Percentiles rank a stretch among this genome's conserved stretches.
These are phyloP conservation scores for Plagiodera versicolora DNA, from an alignment of 2,888 invertebrate species.

Conservation along the genomic window DNA sequence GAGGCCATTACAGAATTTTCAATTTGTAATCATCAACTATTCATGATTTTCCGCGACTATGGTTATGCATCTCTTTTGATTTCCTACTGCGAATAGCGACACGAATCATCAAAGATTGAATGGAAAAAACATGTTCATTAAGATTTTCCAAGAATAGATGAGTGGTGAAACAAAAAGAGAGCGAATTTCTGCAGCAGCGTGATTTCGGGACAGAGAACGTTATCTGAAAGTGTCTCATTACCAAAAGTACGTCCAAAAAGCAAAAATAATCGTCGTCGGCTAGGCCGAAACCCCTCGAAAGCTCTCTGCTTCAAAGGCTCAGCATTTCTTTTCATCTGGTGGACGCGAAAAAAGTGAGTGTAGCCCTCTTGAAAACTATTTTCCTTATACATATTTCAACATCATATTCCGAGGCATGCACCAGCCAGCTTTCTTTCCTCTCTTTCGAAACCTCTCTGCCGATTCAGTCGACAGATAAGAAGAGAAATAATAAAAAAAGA, in stretches of 20 bases:
- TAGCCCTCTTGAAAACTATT: slow-evolving; percentile 24
- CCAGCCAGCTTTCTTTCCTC: slow-evolving; percentile 7
- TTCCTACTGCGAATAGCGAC: no score
- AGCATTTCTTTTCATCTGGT: slow-evolving; percentile 22
- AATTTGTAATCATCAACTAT: no score
- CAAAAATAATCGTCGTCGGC: background rate
- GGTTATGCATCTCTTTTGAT: no score
- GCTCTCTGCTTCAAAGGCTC: slow-evolving; percentile 16
- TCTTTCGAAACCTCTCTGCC: slow-evolving; percentile 25
- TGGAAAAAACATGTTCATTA: background rate
- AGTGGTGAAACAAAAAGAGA: background rate
- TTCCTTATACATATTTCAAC: slow-evolving; percentile 29
- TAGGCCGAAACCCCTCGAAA: background rate
- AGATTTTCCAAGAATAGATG: background rate
- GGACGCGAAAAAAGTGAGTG: slow-evolving; percentile 21
- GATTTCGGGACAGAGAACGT: background rate
- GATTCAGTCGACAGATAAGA: slow-evolving; percentile 29
- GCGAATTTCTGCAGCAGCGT: background rate
- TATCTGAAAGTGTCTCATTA: slow-evolving; percentile 1
- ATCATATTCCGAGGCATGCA: slow-evolving; percentile 28
- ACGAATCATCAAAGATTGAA: background rate
- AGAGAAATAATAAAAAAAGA: slow-evolving; percentile 25
- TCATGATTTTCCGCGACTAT: no score
- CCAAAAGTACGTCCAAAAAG: slow-evolving; percentile 1
- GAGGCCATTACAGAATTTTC: no score